Evolutionary conservation across 2,888 invertebrate genomes (phyloP), one percentile per base, ranked within the genome.

Genomic region (Clistopyga incitator): DNA sequence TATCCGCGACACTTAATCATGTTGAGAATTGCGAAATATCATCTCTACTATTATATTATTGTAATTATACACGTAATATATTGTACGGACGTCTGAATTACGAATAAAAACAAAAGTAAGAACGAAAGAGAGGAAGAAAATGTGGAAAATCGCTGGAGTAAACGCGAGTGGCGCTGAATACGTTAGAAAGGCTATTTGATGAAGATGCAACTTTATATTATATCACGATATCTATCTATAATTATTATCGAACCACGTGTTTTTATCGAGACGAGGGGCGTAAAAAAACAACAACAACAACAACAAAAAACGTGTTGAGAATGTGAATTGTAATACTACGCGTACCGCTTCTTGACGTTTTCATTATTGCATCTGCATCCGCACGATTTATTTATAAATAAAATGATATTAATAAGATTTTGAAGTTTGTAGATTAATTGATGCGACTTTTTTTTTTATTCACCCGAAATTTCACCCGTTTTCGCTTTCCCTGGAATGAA

Each of bases 301-400:
- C 68, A 85, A 82, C 42, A 87, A 85, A 87, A 84, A 87, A 87
- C 90, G 89, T 91, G 91, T 92, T 92, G 89, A 91, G 89, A 91
- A 90, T 92, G 90, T 91, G 89, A 91, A 91, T 91, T 93, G 91
- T 92, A 93, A 92, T 91, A 91, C 78, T 84, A 81, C 90, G 91
- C 92, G 89, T 92, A 92, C 89, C 89, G 93, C 93, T 93, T 93
- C 91, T 93, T 92, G 92, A 92, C 92, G 92, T 93, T 92, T 92
- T 92, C 92, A 93, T 93, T 93, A 92, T 92, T 92, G 92, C 93
- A 93, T 93, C 92, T 91, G 92, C 93, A 93, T 93, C 91, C 90
- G 92, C 93, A 93, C 92, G 91, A 93, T 93, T 93, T 91, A 93
- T 93, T 93, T 92, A 93, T 93, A 93, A 93, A 93, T 92, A 93